Conservation (phyloP, 2,888 invertebrate genomes). For the Erpobdella octoculata region DNA sequence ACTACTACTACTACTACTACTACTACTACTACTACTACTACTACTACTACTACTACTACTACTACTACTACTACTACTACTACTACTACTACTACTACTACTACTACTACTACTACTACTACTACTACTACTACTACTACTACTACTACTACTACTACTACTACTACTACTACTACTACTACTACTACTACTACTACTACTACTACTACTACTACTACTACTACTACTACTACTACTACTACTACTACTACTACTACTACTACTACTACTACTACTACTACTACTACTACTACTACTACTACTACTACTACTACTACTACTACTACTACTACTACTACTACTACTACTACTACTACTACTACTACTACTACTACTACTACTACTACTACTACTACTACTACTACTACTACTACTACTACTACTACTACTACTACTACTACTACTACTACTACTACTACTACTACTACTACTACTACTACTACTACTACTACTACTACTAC, state of each 20-base stretch:
- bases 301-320: slow-evolving; percentile 14
- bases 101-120: neutral
- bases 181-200: neutral
- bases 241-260: slow-evolving; percentile 17
- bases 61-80: neutral
- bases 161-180: neutral
- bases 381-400: slow-evolving; percentile 27
- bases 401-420: slow-evolving; percentile 27
- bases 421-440: slow-evolving; percentile 27
- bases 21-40: neutral
- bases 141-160: slow-evolving; percentile 2
- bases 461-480: slow-evolving; percentile 26
- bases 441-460: slow-evolving; percentile 27
- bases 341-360: slow-evolving; percentile 21
- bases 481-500: slow-evolving; percentile 26
- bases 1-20: neutral
- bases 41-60: neutral
- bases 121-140: neutral
- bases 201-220: neutral
- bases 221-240: neutral
- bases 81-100: neutral
- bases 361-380: slow-evolving; percentile 27
- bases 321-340: slow-evolving; percentile 18
- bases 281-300: slow-evolving; percentile 17
- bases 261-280: slow-evolving; percentile 20